Percentiles rank a stretch among this genome's conserved stretches.
Evolutionary conservation across 1,140 invertebrate species (phyloP).

Genomic region (Phymastichus coffea): DNA sequence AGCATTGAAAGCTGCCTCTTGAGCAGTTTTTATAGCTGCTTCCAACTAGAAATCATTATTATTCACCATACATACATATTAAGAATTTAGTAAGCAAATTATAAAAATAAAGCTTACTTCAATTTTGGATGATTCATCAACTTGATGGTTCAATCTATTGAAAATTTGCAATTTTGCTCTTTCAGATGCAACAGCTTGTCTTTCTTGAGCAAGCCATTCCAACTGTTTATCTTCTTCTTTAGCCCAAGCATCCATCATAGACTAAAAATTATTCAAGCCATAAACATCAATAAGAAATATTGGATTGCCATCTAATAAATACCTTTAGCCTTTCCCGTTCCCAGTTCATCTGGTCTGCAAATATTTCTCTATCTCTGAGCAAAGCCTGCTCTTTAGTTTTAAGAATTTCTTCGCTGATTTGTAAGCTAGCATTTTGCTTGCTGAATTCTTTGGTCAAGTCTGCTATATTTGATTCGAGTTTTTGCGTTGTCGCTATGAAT

Average conservation of each 20-base stretch:
- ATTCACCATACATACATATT: too few species aligned
- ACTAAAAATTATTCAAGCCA: slow-evolving; percentile 24
- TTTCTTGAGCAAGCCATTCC: slow-evolving; percentile 40
- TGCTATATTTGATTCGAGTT: slow-evolving; percentile 35
- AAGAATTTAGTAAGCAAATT: slow-evolving; percentile 2
- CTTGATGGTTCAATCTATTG: slow-evolving; percentile 39
- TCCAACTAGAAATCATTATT: slow-evolving; percentile 40
- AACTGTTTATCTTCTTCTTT: slow-evolving; percentile 47
- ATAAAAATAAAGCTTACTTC: slow-evolving; percentile 46
- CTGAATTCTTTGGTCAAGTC: slow-evolving; percentile 40
- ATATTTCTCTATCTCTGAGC: slow-evolving; percentile 44
- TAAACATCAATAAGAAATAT: not conserved
- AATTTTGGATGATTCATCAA: slow-evolving; percentile 39
- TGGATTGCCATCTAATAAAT: not conserved
- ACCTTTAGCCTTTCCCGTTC: slow-evolving; percentile 47
- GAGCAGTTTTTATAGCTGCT: slow-evolving; percentile 45
- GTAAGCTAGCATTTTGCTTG: slow-evolving; percentile 37
- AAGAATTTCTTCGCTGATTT: slow-evolving; percentile 40
- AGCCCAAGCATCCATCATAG: slow-evolving; percentile 45
- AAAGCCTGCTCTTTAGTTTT: slow-evolving; percentile 40
- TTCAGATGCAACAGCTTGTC: slow-evolving; percentile 41
- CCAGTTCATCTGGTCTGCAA: slow-evolving; percentile 48
- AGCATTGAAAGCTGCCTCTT: slow-evolving; percentile 38
- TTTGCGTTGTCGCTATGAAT: slow-evolving; percentile 38
- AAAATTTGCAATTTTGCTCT: slow-evolving; percentile 44